These are phyloP conservation scores for Platyscapa corneri DNA, from an alignment of 1,140 invertebrate species.

Conservation along the genomic window DNA sequence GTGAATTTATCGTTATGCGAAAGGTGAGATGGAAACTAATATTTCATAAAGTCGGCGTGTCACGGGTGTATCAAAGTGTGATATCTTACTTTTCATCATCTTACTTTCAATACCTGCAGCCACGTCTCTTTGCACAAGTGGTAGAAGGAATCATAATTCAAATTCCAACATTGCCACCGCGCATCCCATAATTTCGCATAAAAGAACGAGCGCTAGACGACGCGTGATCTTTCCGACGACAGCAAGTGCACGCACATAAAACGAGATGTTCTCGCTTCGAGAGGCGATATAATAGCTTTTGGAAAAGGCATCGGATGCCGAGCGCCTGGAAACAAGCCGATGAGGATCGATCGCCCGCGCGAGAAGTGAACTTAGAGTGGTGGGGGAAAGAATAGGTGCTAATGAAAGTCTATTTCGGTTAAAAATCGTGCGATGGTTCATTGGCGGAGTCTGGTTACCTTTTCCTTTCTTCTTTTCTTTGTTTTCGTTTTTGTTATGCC, in stretches of 20 bases:
- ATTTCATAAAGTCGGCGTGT: neutral
- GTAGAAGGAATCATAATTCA: neutral
- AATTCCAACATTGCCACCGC: neutral
- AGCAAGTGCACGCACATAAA: neutral
- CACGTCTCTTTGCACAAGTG: neutral
- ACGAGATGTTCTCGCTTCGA: neutral
- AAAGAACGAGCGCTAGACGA: neutral
- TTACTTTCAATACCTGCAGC: neutral
- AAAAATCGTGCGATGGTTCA: neutral
- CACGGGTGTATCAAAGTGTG: neutral
- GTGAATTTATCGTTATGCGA: neutral
- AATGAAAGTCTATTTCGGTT: slow-evolving; percentile 36
- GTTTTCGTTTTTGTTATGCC: neutral
- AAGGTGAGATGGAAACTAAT: neutral
- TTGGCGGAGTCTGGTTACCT: neutral
- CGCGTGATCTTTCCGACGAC: neutral
- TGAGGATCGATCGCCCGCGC: neutral
- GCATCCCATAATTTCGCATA: neutral
- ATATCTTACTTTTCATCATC: neutral
- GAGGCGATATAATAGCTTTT: slow-evolving; percentile 32
- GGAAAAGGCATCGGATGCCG: neutral
- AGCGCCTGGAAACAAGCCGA: too few species aligned
- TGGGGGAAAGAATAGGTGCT: slow-evolving; percentile 13
- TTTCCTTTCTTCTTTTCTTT: neutral
- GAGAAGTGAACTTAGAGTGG: too few species aligned